A percentile compares a stretch with the other conserved stretches of the same genome.
phyloP scores from a whole-genome alignment of 53 echinoderm and acorn worm genomes.

The Zoroaster sp. region DNA sequence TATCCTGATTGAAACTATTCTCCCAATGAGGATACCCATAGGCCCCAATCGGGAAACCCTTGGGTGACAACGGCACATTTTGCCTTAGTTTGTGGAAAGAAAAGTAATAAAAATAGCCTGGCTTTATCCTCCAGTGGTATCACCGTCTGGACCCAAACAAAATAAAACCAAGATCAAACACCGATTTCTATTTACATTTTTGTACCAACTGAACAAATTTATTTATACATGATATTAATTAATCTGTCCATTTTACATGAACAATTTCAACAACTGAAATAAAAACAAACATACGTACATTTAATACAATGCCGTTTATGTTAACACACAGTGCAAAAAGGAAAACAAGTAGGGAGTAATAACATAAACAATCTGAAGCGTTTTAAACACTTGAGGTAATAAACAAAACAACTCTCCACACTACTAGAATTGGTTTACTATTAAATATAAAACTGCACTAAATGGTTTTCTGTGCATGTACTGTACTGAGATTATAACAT shows the following conservation, averaged over 20 bases:
- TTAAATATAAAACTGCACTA: slow-evolving; percentile 45
- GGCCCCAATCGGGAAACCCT: no score
- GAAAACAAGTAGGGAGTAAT: background rate
- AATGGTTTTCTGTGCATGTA: background rate
- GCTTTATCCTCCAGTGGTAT: no score
- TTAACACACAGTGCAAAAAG: slow-evolving; percentile 45
- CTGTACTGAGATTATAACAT: slow-evolving; percentile 7
- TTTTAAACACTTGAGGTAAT: slow-evolving; percentile 56
- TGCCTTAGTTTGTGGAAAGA: no score
- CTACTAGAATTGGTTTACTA: slow-evolving; percentile 42
- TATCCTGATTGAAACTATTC: no score
- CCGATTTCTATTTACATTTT: slow-evolving; percentile 41
- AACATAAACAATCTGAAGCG: slow-evolving; percentile 42
- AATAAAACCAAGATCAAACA: background rate
- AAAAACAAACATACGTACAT: slow-evolving; percentile 47
- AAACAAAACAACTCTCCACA: background rate
- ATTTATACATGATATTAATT: slow-evolving; percentile 50
- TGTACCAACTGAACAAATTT: slow-evolving; percentile 62
- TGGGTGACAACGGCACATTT: no score
- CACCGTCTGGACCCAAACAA: background rate
- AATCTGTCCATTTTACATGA: slow-evolving; percentile 41
- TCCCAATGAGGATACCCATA: no score
- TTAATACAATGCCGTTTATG: slow-evolving; percentile 54
- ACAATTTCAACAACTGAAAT: slow-evolving; percentile 19
- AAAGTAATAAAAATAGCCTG: no score